phyloP scores from a whole-genome alignment of 2,113 vertebrate species.

The Motacilla tschutschensis region DNA sequence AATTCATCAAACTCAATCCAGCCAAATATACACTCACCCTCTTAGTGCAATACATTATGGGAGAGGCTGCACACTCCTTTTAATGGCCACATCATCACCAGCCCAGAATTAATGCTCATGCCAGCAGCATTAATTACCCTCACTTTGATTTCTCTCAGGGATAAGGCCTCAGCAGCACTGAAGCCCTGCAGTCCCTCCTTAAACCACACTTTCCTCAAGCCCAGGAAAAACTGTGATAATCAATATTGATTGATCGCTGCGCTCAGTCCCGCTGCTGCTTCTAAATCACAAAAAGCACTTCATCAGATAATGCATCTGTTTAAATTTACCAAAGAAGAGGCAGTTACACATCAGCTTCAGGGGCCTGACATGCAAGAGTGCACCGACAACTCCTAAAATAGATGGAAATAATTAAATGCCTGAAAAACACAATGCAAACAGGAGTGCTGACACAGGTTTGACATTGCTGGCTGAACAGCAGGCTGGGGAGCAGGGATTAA shows the following conservation, averaged over 20 bases:
- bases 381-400: neutral
- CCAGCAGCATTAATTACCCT: constrained; percentile 35
- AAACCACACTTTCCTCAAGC: neutral
- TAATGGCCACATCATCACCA: neutral
- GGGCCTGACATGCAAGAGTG: neutral
- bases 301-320: constrained; percentile 20
- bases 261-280: neutral
- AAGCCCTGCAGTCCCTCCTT: neutral
- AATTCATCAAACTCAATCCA: neutral
- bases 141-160: constrained; percentile 10
- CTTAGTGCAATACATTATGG: neutral
- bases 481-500: neutral
- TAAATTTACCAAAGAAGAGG: constrained; percentile 13
- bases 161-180: neutral
- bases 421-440: neutral
- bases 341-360: neutral
- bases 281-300: constrained; percentile 32
- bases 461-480: neutral
- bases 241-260: constrained; percentile 24
- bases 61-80: neutral
- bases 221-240: constrained; percentile 35
- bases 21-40: neutral
- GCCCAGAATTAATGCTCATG: constrained; percentile 6
- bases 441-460: neutral
- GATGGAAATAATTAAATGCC: constrained; percentile 11